Evolutionary conservation across 2,113 vertebrate species (phyloP).

Genomic region (Malurus elegans): DNA sequence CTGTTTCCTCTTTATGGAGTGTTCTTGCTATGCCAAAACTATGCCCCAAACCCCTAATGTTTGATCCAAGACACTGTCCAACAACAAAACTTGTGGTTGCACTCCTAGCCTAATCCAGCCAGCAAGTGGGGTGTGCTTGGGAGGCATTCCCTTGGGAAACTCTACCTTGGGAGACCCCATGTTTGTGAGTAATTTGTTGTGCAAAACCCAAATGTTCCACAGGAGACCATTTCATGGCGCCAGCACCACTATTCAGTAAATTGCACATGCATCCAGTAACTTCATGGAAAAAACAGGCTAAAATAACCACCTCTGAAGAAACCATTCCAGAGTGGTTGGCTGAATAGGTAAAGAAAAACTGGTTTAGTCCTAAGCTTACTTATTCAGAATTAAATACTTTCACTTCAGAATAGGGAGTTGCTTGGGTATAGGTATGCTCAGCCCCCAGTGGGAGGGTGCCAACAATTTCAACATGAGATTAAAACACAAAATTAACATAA

Average conservation of each 20-base stretch:
- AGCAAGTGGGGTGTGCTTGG: not conserved
- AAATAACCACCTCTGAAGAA: not conserved
- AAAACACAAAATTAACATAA: not conserved
- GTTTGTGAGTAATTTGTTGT: not conserved
- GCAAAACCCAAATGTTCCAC: not conserved
- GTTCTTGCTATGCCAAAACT: not conserved
- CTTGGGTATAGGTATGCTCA: accelerated
- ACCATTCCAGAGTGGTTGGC: not conserved
- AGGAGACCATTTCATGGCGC: not conserved
- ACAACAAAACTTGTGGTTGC: not conserved
- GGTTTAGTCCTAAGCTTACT: not conserved
- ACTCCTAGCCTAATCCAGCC: not conserved
- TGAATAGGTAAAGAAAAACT: not conserved
- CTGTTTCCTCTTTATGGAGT: constrained; percentile 16
- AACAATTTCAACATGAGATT: not conserved
- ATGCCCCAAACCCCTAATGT: not conserved
- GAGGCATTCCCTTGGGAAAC: not conserved
- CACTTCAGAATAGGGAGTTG: not conserved
- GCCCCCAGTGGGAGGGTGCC: not conserved
- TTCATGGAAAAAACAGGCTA: not conserved
- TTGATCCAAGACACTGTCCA: not conserved
- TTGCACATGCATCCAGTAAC: not conserved
- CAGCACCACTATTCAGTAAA: not conserved
- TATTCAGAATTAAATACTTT: not conserved
- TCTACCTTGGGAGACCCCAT: not conserved